Evolutionary conservation across 2,888 invertebrate genomes (phyloP), one percentile per base, ranked within the genome.

Genomic region (Drosophila setosimentum): DNA sequence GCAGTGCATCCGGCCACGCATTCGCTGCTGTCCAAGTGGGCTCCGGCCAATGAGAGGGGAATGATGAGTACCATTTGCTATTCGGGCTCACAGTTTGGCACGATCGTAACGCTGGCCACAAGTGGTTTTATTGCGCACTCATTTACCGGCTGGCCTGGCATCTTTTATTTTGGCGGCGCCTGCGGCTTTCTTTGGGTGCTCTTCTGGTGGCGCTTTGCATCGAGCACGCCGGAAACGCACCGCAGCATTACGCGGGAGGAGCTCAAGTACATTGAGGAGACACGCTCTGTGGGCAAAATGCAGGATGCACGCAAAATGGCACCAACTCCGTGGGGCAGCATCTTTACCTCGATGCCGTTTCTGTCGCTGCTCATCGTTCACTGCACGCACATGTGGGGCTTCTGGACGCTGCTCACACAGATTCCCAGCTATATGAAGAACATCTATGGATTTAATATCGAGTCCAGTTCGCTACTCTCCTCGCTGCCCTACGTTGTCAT

Each of bases 401-500:
- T 96, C 92, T 97, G 97, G 96, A 97, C 96, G 29, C 93, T 97
- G 33, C 94, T 97, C 2, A 97, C 97, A 0, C 96, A 97, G 92
- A 96, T 97, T 89, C 97, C 97, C 0, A 95, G 95, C 0, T 97
- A 97, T 91, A 96, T 97, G 95, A 95, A 95, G 76, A 94, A 95
- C 65, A 95, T 97, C n/a, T 94, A 97, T 13, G 93, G 94, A 40
- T 96, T 95, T 73, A 94, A 97, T 71, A 96, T 97, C 30, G 95
- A 95, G 92, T 93, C 95, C 94, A 96, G 96, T 81, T 96, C 96
- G 16, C 85, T 95, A 10, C 91, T 96, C 0, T 96, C 96, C 0
- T 95, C 96, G 0, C 91, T 96, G 37, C 97, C 97, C 0, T 97
- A 97, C 91, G 92, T 96, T 13, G 94, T 95, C 0, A 96, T 97